phyloP scores from a whole-genome alignment of 30 jellyfish, hydroid and myxozoan species.

The Chironex yamaguchii region DNA sequence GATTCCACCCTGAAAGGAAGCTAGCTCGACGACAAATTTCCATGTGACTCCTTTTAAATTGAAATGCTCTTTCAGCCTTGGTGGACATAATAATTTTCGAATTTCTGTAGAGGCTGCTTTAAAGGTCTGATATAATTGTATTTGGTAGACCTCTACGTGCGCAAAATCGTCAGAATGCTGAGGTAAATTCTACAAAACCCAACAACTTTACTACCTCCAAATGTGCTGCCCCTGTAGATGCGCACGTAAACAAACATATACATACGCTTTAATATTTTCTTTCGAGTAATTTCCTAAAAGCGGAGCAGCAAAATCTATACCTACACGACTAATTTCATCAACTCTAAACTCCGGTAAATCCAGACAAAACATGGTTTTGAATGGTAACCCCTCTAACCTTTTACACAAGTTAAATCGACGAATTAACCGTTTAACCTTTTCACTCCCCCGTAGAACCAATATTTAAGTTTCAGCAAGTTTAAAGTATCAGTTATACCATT shows the following conservation, averaged over 20 bases:
- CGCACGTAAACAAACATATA: constrained; percentile 33
- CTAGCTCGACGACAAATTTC: constrained; percentile 6
- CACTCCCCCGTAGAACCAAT: no score
- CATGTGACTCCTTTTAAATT: constrained; percentile 1
- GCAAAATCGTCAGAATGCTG: constrained; percentile 20
- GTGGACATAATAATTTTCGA: constrained; percentile 15
- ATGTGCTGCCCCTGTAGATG: constrained; percentile 44
- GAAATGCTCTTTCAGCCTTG: neutral
- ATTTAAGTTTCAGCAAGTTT: no score
- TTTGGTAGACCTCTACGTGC: constrained; percentile 34
- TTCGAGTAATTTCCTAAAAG: constrained; percentile 4
- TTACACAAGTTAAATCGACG: no score
- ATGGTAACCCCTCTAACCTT: no score
- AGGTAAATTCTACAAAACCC: constrained; percentile 7
- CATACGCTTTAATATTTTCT: constrained; percentile 13
- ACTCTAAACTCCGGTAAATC: constrained; percentile 26
- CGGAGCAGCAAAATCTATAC: constrained; percentile 28
- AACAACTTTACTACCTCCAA: constrained; percentile 8
- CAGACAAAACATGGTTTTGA: no score
- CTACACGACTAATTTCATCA: constrained; percentile 7
- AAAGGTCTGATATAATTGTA: neutral
- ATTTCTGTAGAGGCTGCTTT: neutral
- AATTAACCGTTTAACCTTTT: no score
- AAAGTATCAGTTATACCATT: no score
- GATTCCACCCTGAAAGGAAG: constrained; percentile 1